Conservation (phyloP, 2,888 invertebrate genomes). For the Sarcophaga variegata region DNA sequence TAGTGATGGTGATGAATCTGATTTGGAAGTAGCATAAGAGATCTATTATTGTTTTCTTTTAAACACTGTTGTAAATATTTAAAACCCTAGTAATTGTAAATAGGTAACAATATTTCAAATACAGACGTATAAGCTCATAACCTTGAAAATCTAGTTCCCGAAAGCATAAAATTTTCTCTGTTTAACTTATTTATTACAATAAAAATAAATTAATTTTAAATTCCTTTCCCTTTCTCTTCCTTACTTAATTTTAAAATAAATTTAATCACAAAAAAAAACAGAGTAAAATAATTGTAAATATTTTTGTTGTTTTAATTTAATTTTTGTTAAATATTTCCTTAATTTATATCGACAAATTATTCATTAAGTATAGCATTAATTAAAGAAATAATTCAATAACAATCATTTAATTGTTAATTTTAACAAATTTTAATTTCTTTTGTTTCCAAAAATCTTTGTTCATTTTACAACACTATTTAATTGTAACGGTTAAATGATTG, state of each 20-base stretch:
- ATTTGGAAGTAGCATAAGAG: slow-evolving; percentile 89
- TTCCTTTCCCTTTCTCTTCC: neutral
- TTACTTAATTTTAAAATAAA: neutral
- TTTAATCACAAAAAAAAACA: no score
- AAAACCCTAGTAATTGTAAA: neutral
- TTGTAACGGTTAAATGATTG: slow-evolving; percentile 40
- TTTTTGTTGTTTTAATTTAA: neutral
- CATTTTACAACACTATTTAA: neutral
- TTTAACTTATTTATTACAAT: neutral
- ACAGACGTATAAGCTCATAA: neutral
- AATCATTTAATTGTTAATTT: slow-evolving; percentile 47
- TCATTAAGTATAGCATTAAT: neutral
- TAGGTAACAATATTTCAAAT: neutral
- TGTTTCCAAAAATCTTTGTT: slow-evolving; percentile 5
- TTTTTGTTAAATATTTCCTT: neutral
- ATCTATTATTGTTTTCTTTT: neutral
- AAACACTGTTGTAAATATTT: neutral
- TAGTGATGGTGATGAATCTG: slow-evolving; percentile 88
- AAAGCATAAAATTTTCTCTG: neutral
- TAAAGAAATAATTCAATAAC: neutral
- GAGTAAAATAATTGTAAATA: neutral
- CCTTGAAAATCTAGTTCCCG: neutral
- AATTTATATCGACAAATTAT: neutral
- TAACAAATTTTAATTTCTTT: neutral
- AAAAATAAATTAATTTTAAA: neutral